Evolutionary conservation across 92 coral and sea anemone species (phyloP), one percentile per base, ranked within the genome.

Genomic region (Actinostola sp.): DNA sequence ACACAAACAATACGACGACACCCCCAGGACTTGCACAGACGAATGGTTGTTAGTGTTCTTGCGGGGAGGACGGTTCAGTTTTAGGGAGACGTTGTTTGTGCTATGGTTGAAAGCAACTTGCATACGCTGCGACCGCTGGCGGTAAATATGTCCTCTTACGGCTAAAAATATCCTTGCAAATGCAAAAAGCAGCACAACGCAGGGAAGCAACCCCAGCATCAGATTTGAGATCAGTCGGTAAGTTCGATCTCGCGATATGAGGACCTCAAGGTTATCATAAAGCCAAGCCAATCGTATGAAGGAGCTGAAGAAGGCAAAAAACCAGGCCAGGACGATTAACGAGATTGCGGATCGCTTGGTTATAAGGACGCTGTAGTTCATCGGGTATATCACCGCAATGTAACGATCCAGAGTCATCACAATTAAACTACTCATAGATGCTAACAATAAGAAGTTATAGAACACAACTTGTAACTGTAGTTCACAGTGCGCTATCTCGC

Each of bases 21-120:
- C 73, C 68, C 2, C 97, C 97, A 80, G 61, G 29, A 89, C 82
- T 48, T 68, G 79, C 10, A 85, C 82, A 1, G 90, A 73, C 1
- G 86, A 79, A 42, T 66, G 63, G 13, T 57, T 57, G 63, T 57
- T 36, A 17, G 53, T 46, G 6, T 46, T 46, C 7, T 46, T 39
- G 7, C n/a, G 42, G 42, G 42, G 11, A 36, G 42, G 42, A 36
- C 6, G 4, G 4, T 36, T 36, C 11, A 11, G 4, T 36, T 36
- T 4, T 4, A 36, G 6, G 42, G 6, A 4, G 11, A 36, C 11
- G 15, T 55, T 42, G n/a, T 29, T 72, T 66, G 54, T 43, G 20
- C 41, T 56, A 27, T 56, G 70, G 32, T 66, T 70, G 44, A 46
- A 51, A 4, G 27, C 63, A 9, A 73, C 46, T 23, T 63, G 61